These are phyloP conservation scores for Oscheius sp. DNA, from an alignment of 2,888 invertebrate genomes.

Conservation along the genomic window DNA sequence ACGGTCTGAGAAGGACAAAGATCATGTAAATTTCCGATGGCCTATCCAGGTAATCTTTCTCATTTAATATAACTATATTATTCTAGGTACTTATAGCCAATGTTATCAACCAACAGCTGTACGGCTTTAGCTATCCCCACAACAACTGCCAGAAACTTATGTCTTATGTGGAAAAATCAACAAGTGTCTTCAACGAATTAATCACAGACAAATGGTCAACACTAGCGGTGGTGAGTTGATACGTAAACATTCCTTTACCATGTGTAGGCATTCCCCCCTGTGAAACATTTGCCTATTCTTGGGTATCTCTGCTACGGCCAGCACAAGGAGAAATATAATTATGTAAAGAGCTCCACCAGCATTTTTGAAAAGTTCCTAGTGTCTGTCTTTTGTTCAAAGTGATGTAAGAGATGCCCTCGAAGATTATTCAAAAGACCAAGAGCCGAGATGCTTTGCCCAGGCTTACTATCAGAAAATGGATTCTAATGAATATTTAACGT, in stretches of 20 bases:
- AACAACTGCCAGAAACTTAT: conserved; percentile 26
- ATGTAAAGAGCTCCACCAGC: no score
- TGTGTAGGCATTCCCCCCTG: conserved; percentile 8
- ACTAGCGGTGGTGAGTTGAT: neutral
- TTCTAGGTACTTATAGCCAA: conserved; percentile 40
- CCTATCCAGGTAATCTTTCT: conserved; percentile 39
- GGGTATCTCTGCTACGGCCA: conserved; percentile 2
- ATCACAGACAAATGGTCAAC: neutral
- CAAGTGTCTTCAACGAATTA: neutral
- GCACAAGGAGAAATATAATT: neutral
- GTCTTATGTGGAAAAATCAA: conserved; percentile 11
- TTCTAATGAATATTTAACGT: conserved; percentile 27
- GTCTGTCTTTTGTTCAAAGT: no score
- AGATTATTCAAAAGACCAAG: conserved; percentile 10
- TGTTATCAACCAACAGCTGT: conserved; percentile 38
- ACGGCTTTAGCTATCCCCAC: conserved; percentile 30
- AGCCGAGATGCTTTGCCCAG: conserved; percentile 29
- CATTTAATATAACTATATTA: neutral
- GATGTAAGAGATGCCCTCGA: conserved; percentile 3
- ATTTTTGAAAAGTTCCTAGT: no score
- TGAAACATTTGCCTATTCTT: conserved; percentile 11
- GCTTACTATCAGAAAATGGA: conserved; percentile 27
- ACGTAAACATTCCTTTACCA: neutral
- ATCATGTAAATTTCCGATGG: conserved; percentile 40
- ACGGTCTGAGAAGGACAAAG: conserved; percentile 10